Base-by-base conservation (phyloP, 2,797 vertebrate genomes). In the Falco naumanni region DNA sequence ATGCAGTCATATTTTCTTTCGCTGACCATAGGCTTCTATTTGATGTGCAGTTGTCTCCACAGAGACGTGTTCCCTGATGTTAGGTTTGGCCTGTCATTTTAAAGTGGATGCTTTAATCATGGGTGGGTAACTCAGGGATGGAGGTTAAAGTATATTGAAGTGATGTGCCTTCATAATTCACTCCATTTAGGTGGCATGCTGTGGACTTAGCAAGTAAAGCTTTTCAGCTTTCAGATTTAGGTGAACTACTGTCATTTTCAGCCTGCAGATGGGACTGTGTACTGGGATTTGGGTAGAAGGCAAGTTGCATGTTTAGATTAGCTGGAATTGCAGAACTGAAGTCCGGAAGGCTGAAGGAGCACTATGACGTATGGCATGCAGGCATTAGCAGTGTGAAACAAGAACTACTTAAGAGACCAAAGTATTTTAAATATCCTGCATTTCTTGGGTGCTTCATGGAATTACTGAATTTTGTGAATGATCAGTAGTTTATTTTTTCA, bases 281-380 rank as follows among this genome's bases (percentile, higher is more conserved):
- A 15, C 14, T 31, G 34, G 31, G 57, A 79, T 9, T 4, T 13
- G 26, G 31, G 71, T 47, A 33, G 50, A 48, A 54, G 47, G 11
- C n/a, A 14, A 34, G 19, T 20, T 59, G 13, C 0, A 0, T 15
- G 39, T 59, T 77, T 37, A n/a, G 50, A 8, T 37, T 57, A 56
- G 28, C 37, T 28, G 57, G 18, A 39, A 45, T 72, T 57, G 53
- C 37, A 45, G 81, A 57, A n/a, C 24, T 79, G 22, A 17, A 24
- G 53, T 15, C 53, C 33, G 33, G 47, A 74, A 66, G 31, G 75
- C 29, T 34, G 16, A 53, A 60, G 54, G 60, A 60, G n/a, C n/a
- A 34, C 47, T 15, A 5, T 1, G 5, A 16, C n/a, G 31, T 39
- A 6, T 11, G 19, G 17, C 29, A 15, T 12, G 7, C 1, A 9